Percentiles rank a stretch among this genome's conserved stretches.
Evolutionary conservation across 2,888 invertebrate species (phyloP).

Genomic region (Microdon myrmicae): DNA sequence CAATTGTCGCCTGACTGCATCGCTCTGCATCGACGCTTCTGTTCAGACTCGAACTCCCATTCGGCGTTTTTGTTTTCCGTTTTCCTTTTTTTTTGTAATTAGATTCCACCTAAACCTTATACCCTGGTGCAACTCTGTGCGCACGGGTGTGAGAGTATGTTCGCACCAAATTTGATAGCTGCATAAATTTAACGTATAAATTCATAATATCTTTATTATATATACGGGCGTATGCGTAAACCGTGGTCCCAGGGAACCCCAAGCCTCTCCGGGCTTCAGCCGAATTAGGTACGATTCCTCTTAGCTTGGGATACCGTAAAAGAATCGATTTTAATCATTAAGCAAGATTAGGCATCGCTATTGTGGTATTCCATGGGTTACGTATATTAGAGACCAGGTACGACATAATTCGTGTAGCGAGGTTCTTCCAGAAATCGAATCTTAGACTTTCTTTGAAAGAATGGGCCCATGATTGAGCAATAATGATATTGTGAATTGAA

Average conservation of each 20-base stretch:
- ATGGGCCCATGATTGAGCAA: too few species aligned
- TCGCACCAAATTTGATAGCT: constrained; percentile 48
- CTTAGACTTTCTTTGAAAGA: too few species aligned
- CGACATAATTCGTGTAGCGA: too few species aligned
- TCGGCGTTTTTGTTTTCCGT: not conserved
- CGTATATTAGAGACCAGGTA: too few species aligned
- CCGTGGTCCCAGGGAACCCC: constrained; percentile 15
- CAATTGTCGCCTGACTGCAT: constrained; percentile 37
- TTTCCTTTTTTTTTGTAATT: constrained; percentile 21
- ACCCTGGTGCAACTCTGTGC: constrained; percentile 35
- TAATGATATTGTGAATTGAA: too few species aligned
- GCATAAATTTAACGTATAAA: constrained; percentile 48
- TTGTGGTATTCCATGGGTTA: too few species aligned
- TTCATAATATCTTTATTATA: constrained; percentile 50
- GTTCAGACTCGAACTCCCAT: constrained; percentile 5
- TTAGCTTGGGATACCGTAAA: constrained; percentile 35
- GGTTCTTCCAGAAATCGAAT: too few species aligned
- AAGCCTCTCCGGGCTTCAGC: constrained; percentile 18
- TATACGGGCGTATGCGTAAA: constrained; percentile 15
- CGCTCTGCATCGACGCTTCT: constrained; percentile 22
- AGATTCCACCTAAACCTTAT: constrained; percentile 44
- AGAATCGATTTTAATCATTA: constrained; percentile 48
- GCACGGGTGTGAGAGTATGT: constrained; percentile 26
- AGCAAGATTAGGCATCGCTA: too few species aligned
- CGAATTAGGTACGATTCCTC: constrained; percentile 38